Percentiles rank a stretch among this genome's conserved stretches.
Evolutionary conservation across 2,113 vertebrate genomes (phyloP).

Genomic region (Antechinus flavipes): DNA sequence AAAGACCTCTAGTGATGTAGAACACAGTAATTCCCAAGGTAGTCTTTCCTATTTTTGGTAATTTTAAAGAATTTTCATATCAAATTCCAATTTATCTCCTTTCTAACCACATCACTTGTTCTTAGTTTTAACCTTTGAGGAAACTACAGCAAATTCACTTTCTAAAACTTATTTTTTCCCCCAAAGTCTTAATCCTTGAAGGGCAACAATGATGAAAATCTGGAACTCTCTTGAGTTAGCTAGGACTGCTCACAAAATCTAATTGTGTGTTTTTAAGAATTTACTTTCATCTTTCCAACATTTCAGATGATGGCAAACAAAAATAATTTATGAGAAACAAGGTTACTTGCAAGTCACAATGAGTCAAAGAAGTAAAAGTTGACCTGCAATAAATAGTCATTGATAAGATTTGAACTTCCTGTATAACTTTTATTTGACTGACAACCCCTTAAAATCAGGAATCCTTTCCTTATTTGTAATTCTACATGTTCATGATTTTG

Average conservation of each 20-base stretch:
- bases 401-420: background rate
- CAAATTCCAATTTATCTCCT: background rate
- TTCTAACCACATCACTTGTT: background rate
- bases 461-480: too few relatives aligned
- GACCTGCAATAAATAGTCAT: background rate
- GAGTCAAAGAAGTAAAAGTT: background rate
- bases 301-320: background rate
- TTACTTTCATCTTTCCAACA: background rate
- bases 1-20: too few relatives aligned
- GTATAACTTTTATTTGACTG: too few relatives aligned
- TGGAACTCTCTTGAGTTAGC: background rate
- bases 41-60: background rate
- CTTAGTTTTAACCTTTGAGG: background rate
- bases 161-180: background rate
- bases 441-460: too few relatives aligned
- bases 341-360: background rate
- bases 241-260: background rate
- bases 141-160: background rate
- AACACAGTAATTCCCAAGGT: background rate
- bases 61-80: background rate
- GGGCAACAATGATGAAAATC: background rate
- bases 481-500: too few relatives aligned
- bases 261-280: too few relatives aligned
- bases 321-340: background rate
- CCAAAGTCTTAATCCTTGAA: background rate